Conservation (phyloP, 35 echinoderm and acorn worm species). For the Ophiothrix spiculata region DNA sequence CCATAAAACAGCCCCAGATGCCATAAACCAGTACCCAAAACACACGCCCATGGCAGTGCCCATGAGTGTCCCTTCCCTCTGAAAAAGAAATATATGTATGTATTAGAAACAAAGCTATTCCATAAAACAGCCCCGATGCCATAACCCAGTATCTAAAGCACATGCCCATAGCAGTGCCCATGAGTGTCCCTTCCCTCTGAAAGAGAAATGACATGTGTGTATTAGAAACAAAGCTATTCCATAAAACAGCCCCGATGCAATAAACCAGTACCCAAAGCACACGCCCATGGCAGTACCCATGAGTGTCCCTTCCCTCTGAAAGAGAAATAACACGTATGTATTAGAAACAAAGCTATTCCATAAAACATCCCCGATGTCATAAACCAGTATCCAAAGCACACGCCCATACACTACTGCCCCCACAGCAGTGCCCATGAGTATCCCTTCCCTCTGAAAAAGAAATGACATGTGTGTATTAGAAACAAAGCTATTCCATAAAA, state of each 20-base stretch:
- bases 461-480: conserved; percentile 92
- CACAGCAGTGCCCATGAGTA: no score
- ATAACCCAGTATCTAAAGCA: no score
- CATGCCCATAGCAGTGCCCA: no score
- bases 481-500: conserved; percentile 44
- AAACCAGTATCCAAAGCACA: no score
- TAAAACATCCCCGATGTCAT: no score
- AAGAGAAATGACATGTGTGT: neutral
- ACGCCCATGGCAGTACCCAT: conserved; percentile 94
- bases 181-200: no score
- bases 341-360: no score
- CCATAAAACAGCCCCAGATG: conserved; percentile 38
- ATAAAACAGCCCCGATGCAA: neutral
- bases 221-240: neutral
- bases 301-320: conserved; percentile 93
- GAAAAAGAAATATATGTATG: neutral
- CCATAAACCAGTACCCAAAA: conserved; percentile 94
- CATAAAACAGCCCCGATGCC: neutral
- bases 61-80: conserved; percentile 98
- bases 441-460: no score
- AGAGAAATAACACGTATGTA: no score
- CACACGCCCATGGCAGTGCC: conserved; percentile 84
- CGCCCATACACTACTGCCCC: no score
- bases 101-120: neutral
- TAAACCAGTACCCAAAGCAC: conserved; percentile 88